These are phyloP conservation scores for Ciona savignyi DNA, from an alignment of 23 tunicate species.

Conservation along the genomic window DNA sequence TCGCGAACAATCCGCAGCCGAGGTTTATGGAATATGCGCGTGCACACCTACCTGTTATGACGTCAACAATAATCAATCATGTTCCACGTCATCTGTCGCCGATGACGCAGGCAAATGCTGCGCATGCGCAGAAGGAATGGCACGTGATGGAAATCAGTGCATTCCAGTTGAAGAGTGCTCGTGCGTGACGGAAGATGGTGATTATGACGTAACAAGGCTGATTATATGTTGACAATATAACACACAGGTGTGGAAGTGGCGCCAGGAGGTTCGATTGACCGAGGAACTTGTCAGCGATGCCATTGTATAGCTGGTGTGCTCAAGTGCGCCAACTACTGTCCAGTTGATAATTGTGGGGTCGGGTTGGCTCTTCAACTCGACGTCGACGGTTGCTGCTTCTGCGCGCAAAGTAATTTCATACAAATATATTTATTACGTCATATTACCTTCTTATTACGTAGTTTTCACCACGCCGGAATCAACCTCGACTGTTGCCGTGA, in stretches of 20 bases:
- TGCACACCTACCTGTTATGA: constrained; percentile 59
- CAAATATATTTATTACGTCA: no score
- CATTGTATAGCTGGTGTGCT: constrained; percentile 50
- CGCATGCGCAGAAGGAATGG: constrained; percentile 70
- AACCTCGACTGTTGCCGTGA: no score
- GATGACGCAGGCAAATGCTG: constrained; percentile 85
- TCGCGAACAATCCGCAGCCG: no score
- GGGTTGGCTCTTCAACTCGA: constrained; percentile 44
- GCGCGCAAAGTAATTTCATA: constrained; percentile 31
- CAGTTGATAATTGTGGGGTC: constrained; percentile 26
- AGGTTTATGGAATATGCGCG: constrained; percentile 51
- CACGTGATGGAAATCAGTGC: constrained; percentile 76
- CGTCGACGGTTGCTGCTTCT: constrained; percentile 68
- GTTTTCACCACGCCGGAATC: no score
- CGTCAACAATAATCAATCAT: constrained; percentile 13
- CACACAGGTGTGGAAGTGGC: constrained; percentile 16
- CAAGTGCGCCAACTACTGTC: constrained; percentile 60
- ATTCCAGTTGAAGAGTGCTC: constrained; percentile 61
- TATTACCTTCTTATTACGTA: no score
- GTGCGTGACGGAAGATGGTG: constrained; percentile 62
- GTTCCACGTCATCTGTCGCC: constrained; percentile 7
- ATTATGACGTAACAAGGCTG: no score
- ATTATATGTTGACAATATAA: no score
- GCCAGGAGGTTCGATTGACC: constrained; percentile 6
- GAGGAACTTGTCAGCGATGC: constrained; percentile 53